Evolutionary conservation across 2,888 invertebrate species (phyloP), one percentile per base, ranked within the genome.

Genomic region (Chalcosyrphus nemorum): DNA sequence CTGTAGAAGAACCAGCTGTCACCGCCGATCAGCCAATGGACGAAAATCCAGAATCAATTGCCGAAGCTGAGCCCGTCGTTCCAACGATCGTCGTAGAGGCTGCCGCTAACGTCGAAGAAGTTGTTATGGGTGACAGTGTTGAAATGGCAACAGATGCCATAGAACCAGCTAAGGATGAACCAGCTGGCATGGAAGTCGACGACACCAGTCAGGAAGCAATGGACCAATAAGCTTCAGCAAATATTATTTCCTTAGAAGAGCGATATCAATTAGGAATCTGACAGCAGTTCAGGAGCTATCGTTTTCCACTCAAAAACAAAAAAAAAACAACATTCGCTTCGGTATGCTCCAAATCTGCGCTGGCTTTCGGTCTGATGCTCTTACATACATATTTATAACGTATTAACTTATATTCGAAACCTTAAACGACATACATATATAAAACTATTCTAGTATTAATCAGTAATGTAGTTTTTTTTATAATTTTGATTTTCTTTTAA

Each of bases 121-220:
- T 90, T 4, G 88, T 90, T 2, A 90, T 90, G 90, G 87, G 88
- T 9, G 86, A 87, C 21, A 87, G 88, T 35, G 87, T 86, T 77
- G 90, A 88, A 81, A 91, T 91, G 89, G 89, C 90, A 66, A 91
- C 91, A 35, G 90, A 91, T 57, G 88, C 88, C 29, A 87, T 86
- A 1, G 86, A 87, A 7, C 77, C 77, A 70, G 50, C 87, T 72
- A 91, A 91, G 84, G 90, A 91, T 41, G 91, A 90, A 76, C 88
- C 89, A 7, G 89, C 89, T 38, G 90, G 90, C 66, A 92, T 92
- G 91, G 91, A 92, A 75, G 90, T 91, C 15, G 91, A 92, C 56
- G 91, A 91, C 63, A 91, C 90, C 86, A 91, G 91, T 87, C 91
- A 91, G 70, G 91, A 91, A 87, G 91, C 92, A 68, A 92, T 92